Evolutionary conservation across 2,113 vertebrate genomes (phyloP), one percentile per base, ranked within the genome.

Genomic region (Malurus elegans): DNA sequence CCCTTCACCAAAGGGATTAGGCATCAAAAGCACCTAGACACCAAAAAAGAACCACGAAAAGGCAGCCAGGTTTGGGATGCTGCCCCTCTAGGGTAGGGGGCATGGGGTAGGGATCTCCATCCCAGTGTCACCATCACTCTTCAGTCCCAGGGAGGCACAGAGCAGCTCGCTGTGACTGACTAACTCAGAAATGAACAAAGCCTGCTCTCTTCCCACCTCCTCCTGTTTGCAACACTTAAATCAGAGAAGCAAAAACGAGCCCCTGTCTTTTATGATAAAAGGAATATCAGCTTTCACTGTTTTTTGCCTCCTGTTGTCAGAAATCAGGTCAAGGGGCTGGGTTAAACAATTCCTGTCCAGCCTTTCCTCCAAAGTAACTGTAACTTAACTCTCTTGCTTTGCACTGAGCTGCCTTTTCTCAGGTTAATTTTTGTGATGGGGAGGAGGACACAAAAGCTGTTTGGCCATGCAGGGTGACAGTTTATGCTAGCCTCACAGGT

Each of bases 251-350:
- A 72, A 76, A 93, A 90, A 48, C 4, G 21, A 88, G 14, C 3
- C 45, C 48, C 36, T 75, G 6, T 17, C 20, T 72, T 92, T 67
- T n/a, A 66, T 40, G 74, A 90, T 73, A 90, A 85, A 79, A 69
- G 29, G 4, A 18, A 42, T 82, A 95, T 91, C 79, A 87, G 3
- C 50, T 94, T 91, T 87, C 91, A 16, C 6, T 8, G 0, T 0
- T 32, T 88, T 94, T 82, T 86, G 32, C n/a, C 26, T 86, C 19
- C n/a, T 72, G 8, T 87, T 96, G 62, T 86, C 36, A 61, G 78
- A 90, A 95, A 94, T 65, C 66, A 76, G 94, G 74, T 79, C 90
- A 88, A 74, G 38, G 15, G 78, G 11, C 26, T 83, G 84, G 12
- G 13, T 91, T 72, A 79, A 85, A 54, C 26, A 88, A 61, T 76